Evolutionary conservation across 2,113 vertebrate species (phyloP).

Genomic region (Cinclus cinclus): DNA sequence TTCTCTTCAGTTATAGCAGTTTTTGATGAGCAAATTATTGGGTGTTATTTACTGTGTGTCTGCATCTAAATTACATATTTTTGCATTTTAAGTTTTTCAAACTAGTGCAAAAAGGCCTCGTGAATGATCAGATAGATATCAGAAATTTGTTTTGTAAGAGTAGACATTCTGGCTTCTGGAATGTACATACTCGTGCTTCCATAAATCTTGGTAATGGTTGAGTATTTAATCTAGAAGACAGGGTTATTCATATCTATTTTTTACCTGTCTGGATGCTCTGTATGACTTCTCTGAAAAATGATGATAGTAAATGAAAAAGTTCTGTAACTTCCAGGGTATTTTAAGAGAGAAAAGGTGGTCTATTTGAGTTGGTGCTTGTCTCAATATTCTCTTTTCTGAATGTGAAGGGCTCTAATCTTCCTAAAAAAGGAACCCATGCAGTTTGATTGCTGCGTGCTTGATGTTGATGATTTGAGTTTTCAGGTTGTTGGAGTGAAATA

Average conservation of each 20-base stretch:
- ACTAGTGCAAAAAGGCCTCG: background rate
- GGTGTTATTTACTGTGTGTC: background rate
- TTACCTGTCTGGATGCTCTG: background rate
- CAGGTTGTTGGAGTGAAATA: background rate
- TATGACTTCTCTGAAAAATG: background rate
- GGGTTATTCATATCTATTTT: background rate
- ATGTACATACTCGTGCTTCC: background rate
- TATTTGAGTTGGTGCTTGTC: background rate
- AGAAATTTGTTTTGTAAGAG: background rate
- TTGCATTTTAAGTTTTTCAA: background rate
- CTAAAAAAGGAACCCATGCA: background rate
- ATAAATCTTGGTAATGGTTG: background rate
- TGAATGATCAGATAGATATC: background rate
- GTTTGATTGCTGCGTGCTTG: background rate
- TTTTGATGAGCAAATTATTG: background rate
- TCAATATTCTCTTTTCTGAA: background rate
- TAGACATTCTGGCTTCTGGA: background rate
- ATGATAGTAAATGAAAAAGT: background rate
- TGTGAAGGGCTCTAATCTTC: background rate
- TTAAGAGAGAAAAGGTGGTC: background rate
- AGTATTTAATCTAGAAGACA: background rate
- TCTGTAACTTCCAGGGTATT: background rate
- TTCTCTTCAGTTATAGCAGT: background rate
- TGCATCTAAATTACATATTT: background rate
- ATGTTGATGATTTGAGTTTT: background rate